These are phyloP conservation scores for Apolygus lucorum DNA, from an alignment of 1,140 invertebrate genomes.

Conservation along the genomic window DNA sequence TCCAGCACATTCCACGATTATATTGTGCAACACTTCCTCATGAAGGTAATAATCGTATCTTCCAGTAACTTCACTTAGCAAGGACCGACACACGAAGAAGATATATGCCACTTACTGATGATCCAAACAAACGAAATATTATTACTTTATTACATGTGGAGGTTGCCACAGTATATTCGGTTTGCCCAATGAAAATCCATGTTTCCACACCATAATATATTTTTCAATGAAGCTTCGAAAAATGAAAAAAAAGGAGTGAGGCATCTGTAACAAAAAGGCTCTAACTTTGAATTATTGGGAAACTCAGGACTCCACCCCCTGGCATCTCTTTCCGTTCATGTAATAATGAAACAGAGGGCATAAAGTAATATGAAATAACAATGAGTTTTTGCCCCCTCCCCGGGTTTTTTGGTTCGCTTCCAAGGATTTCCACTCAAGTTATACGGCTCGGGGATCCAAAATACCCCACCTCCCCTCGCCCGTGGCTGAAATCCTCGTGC, in stretches of 20 bases:
- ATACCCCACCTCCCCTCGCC: background rate
- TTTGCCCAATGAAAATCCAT: background rate
- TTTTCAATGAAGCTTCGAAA: no score
- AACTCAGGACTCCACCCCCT: background rate
- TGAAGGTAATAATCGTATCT: no score
- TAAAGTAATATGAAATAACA: background rate
- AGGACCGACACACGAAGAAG: no score
- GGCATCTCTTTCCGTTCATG: background rate
- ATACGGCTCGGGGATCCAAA: background rate
- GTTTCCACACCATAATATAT: no score
- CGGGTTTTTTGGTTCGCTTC: background rate
- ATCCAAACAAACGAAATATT: background rate
- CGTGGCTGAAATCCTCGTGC: background rate
- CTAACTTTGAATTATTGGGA: background rate
- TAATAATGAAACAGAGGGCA: background rate
- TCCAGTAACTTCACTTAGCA: no score
- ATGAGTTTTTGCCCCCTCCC: background rate
- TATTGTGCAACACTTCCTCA: no score
- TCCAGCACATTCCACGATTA: no score
- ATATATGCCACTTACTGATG: background rate
- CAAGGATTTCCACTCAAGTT: background rate
- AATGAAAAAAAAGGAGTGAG: background rate
- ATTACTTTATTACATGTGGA: background rate
- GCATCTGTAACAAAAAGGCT: background rate
- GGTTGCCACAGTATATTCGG: background rate